Base-by-base conservation (phyloP, 2,888 invertebrate species). In the Habrosyne pyritoides region DNA sequence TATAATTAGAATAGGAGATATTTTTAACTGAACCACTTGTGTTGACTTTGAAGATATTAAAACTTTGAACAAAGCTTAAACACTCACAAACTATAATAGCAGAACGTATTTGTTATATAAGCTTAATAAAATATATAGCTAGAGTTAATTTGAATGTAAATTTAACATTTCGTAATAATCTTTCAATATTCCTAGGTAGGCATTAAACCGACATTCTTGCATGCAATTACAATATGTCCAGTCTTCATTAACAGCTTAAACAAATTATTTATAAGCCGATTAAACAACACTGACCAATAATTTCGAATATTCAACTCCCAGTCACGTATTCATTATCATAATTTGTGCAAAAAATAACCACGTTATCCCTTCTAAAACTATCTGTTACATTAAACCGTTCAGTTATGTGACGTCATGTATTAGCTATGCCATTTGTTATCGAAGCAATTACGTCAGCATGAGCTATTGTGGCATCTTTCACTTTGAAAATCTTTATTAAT, bases 361-460 rank as follows among this genome's bases (percentile, higher is more conserved):
- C 42, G 42, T 42, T 18, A 28, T 24, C 28, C 50, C 21, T 50
- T 50, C 18, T 26, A 50, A 28, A 28, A 18, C 12, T 28, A 50
- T 18, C 49, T 28, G 49, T 49, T 28, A 28, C 3, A 49, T 28
- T 18, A 28, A 49, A 50, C 28, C 50, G 26, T 50, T 63, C 55
- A 60, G 58, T 33, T 26, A 28, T 21, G 49, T 74, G 74, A 71
- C 69, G 69, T 70, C 75, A 71, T 58, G 55, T 57, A 53, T 56
- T 61, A 56, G 62, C 66, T 63, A 62, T 54, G 62, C 60, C 55
- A 70, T 67, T 64, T 63, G 67, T 66, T 64, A 70, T 63, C 60
- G 47, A 47, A 55, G 62, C 52, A 60, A 70, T 78, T 75, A 71
- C 75, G 75, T 79, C 72, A 77, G 61, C 64, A 57, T 68, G 60